These are phyloP conservation scores for Xenus cinereus DNA, from an alignment of 2,113 vertebrate species.

Conservation along the genomic window DNA sequence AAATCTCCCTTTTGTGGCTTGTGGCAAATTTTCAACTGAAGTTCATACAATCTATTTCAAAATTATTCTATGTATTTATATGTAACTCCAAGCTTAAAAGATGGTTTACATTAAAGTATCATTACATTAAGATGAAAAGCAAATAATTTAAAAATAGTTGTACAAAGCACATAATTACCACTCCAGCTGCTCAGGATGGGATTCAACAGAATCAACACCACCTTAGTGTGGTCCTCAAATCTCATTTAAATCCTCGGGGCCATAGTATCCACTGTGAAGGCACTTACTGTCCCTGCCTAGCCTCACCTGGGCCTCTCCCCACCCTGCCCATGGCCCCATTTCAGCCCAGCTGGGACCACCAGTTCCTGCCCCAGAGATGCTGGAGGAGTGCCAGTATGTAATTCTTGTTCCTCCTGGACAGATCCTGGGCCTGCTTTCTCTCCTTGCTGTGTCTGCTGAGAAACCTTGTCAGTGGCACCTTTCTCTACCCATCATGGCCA, in stretches of 20 bases:
- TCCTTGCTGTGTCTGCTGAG: background rate
- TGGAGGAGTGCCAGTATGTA: background rate
- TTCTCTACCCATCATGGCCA: background rate
- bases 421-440: background rate
- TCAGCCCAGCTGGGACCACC: background rate
- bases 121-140: background rate
- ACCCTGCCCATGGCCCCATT: background rate
- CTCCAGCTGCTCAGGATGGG: background rate
- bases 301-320: background rate
- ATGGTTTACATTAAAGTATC: background rate
- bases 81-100: background rate
- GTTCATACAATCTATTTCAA: background rate
- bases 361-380: background rate
- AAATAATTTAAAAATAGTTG: background rate
- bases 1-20: background rate
- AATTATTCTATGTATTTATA: background rate
- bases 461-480: background rate
- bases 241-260: accelerated
- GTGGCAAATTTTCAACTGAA: background rate
- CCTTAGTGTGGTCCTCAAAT: background rate
- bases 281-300: background rate
- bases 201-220: background rate
- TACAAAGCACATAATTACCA: background rate
- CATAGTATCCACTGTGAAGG: background rate
- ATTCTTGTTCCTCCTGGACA: background rate